Conservation (phyloP, 1,140 invertebrate genomes). For the Tigriopus japonicus region DNA sequence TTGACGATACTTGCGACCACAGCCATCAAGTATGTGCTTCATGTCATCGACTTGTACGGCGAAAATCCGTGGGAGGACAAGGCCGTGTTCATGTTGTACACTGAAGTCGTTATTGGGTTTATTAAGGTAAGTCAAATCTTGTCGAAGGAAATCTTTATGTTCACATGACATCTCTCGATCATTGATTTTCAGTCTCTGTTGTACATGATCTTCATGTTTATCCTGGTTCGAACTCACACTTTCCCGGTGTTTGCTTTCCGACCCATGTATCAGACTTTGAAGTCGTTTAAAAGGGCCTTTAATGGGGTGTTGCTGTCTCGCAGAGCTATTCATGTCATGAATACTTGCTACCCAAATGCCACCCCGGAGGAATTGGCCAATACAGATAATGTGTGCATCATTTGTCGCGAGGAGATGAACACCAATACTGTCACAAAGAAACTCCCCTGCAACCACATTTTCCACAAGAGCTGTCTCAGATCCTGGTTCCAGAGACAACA, state of each 20-base stretch:
- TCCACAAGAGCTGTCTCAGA: slow-evolving; percentile 91
- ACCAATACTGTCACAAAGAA: slow-evolving; percentile 51
- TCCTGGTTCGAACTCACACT: slow-evolving; percentile 95
- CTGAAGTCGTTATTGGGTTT: slow-evolving; percentile 76
- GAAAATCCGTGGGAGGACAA: slow-evolving; percentile 99
- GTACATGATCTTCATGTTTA: slow-evolving; percentile 79
- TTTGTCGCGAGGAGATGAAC: slow-evolving; percentile 42
- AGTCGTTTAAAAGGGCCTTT: slow-evolving; percentile 43
- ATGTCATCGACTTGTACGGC: slow-evolving; percentile 78
- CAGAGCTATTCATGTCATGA: slow-evolving; percentile 92
- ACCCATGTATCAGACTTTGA: slow-evolving; percentile 95
- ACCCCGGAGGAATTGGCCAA: slow-evolving; percentile 78
- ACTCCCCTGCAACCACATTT: slow-evolving; percentile 97
- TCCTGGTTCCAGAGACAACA: slow-evolving; percentile 99
- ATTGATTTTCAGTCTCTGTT: slow-evolving; percentile 31
- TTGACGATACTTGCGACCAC: slow-evolving; percentile 85
- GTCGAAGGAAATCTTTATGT: background rate
- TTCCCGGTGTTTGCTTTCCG: slow-evolving; percentile 93
- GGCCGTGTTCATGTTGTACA: slow-evolving; percentile 88
- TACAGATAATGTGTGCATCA: slow-evolving; percentile 96
- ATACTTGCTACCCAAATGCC: slow-evolving; percentile 89
- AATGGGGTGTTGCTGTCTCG: slow-evolving; percentile 94
- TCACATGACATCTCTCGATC: background rate
- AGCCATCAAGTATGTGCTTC: slow-evolving; percentile 81
- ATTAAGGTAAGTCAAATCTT: slow-evolving; percentile 10